Conservation (phyloP, 2,797 vertebrate species). For the Enteromius thamalakanensis region DNA sequence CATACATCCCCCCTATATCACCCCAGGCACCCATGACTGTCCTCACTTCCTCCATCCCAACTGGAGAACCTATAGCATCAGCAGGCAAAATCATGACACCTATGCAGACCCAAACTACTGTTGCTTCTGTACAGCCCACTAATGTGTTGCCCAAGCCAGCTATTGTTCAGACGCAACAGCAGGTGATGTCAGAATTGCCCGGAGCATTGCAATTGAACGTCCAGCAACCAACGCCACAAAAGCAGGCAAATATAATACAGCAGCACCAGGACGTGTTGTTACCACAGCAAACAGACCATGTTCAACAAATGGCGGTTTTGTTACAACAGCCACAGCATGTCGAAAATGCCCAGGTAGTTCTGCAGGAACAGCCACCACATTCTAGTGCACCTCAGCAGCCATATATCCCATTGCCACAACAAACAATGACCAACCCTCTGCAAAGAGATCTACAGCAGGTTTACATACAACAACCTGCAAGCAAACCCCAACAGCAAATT, state of each 20-base stretch:
- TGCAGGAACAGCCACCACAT: slow-evolving; percentile 51
- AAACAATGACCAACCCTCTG: slow-evolving; percentile 44
- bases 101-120: slow-evolving; percentile 73
- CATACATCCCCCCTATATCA: slow-evolving; percentile 75
- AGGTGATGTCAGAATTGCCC: slow-evolving; percentile 71
- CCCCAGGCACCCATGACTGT: slow-evolving; percentile 74
- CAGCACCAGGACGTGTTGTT: slow-evolving; percentile 55
- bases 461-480: slow-evolving; percentile 48
- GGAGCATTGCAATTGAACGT: slow-evolving; percentile 63
- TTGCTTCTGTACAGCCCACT: slow-evolving; percentile 72
- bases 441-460: slow-evolving; percentile 55
- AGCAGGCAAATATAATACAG: slow-evolving; percentile 65
- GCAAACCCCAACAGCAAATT: slow-evolving; percentile 38
- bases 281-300: slow-evolving; percentile 67
- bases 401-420: slow-evolving; percentile 50
- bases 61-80: slow-evolving; percentile 72
- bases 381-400: slow-evolving; percentile 50
- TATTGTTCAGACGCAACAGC: slow-evolving; percentile 66
- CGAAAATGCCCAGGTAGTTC: slow-evolving; percentile 51
- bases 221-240: slow-evolving; percentile 65
- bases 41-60: slow-evolving; percentile 71
- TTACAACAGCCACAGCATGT: slow-evolving; percentile 61
- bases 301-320: slow-evolving; percentile 67
- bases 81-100: slow-evolving; percentile 67
- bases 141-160: slow-evolving; percentile 75